A percentile compares a stretch with the other conserved stretches of the same genome.
Conservation (phyloP, 2,888 invertebrate species). For the Macrosoma leucophasiata region DNA sequence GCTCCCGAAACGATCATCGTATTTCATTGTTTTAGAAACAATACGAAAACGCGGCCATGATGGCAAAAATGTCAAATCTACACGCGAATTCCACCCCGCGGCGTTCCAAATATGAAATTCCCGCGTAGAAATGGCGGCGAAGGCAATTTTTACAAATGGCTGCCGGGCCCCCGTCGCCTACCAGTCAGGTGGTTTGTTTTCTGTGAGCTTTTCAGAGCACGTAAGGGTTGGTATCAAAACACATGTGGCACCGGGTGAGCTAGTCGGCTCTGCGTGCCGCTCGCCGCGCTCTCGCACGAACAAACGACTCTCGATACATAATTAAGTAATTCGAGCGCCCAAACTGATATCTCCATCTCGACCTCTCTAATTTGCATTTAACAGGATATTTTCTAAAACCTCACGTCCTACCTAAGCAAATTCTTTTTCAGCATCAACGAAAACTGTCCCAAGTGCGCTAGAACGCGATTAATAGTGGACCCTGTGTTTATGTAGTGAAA, state of each 20-base stretch:
- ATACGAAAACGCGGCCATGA: conserved; percentile 58
- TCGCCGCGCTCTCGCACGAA: conserved; percentile 17
- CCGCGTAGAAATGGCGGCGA: conserved; percentile 70
- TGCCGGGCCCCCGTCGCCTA: conserved; percentile 60
- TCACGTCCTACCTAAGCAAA: conserved; percentile 59
- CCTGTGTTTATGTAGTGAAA: conserved; percentile 21
- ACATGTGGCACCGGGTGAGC: conserved; percentile 13
- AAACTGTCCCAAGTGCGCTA: conserved; percentile 19
- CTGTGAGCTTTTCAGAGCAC: conserved; percentile 29
- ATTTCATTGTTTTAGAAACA: conserved; percentile 67
- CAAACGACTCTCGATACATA: conserved; percentile 24
- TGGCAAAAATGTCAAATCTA: conserved; percentile 60
- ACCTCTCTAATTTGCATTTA: conserved; percentile 60
- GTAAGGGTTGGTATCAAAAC: conserved; percentile 24
- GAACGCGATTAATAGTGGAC: too few relatives aligned
- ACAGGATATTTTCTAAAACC: conserved; percentile 57
- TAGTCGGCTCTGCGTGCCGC: conserved; percentile 7
- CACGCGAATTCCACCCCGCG: conserved; percentile 61
- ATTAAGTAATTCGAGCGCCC: conserved; percentile 44
- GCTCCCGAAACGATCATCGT: conserved; percentile 53
- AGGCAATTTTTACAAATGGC: conserved; percentile 75
- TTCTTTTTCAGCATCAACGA: conserved; percentile 26
- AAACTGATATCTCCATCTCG: conserved; percentile 45
- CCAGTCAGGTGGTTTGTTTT: conserved; percentile 51
- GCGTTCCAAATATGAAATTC: conserved; percentile 70